phyloP scores from a whole-genome alignment of 2,113 vertebrate genomes.

The Zapornia atra region DNA sequence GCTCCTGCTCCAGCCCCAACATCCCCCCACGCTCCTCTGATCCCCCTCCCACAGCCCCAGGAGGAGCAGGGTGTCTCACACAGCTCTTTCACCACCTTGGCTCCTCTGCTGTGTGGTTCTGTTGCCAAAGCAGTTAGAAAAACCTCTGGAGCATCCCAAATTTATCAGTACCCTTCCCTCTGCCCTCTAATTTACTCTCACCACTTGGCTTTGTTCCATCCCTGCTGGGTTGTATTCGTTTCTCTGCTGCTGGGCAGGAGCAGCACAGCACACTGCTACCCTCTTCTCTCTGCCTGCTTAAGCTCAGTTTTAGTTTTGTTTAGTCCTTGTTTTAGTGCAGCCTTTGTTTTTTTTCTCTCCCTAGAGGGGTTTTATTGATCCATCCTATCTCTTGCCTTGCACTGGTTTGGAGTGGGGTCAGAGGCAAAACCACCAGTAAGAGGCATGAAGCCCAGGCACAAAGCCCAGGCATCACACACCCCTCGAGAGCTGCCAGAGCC shows the following conservation, averaged over 20 bases:
- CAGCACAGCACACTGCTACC: not conserved
- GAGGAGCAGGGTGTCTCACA: not conserved
- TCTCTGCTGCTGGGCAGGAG: not conserved
- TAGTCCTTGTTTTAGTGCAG: not conserved
- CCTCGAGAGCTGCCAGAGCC: not conserved
- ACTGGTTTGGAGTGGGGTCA: not conserved
- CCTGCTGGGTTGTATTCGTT: not conserved
- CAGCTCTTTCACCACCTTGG: not conserved
- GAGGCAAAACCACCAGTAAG: not conserved
- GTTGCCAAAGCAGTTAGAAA: not conserved
- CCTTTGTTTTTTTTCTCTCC: not conserved
- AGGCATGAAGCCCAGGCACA: not conserved
- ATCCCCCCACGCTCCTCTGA: not conserved
- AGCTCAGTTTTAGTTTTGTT: not conserved
- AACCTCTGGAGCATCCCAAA: not conserved
- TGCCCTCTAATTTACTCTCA: not conserved
- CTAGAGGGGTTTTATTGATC: not conserved
- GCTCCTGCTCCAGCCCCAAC: not conserved
- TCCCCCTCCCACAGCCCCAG: not conserved
- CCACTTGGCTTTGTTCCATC: not conserved
- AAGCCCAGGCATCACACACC: not conserved
- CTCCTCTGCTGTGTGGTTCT: rapidly evolving
- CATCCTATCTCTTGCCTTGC: not conserved
- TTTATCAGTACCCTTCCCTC: not conserved
- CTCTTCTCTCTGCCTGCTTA: not conserved